These are phyloP conservation scores for Paedocypris sp. DNA, from an alignment of 2,113 vertebrate species.

Conservation along the genomic window DNA sequence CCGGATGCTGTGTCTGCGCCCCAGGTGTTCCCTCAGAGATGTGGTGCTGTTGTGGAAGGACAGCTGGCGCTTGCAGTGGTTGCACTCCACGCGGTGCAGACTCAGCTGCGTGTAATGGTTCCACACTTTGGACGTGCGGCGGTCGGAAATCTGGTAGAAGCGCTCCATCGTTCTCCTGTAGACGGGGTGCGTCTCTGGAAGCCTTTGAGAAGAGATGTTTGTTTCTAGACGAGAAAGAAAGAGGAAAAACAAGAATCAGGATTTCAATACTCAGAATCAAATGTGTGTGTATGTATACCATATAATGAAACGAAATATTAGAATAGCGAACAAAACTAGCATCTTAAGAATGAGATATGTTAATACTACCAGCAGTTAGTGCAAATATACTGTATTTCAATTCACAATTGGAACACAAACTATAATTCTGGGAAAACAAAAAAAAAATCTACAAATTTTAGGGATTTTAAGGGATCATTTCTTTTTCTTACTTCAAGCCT, in stretches of 20 bases:
- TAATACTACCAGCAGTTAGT: too few relatives aligned
- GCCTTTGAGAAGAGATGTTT: constrained; percentile 35
- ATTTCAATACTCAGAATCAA: constrained; percentile 4
- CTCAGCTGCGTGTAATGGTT: constrained; percentile 55
- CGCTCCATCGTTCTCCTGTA: constrained; percentile 44
- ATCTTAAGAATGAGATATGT: too few relatives aligned
- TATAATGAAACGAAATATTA: too few relatives aligned
- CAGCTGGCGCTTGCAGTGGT: constrained; percentile 56
- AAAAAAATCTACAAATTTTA: too few relatives aligned
- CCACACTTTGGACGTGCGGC: constrained; percentile 54
- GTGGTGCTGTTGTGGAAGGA: constrained; percentile 61
- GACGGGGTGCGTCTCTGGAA: constrained; percentile 32
- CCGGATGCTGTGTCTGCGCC: constrained; percentile 51
- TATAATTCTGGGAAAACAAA: too few relatives aligned
- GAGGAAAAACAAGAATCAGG: too few relatives aligned
- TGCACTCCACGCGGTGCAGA: constrained; percentile 53
- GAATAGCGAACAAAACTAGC: too few relatives aligned
- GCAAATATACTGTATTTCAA: too few relatives aligned
- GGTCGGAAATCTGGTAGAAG: constrained; percentile 34
- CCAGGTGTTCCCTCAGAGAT: constrained; percentile 56
- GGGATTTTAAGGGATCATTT: too few relatives aligned
- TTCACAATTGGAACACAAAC: too few relatives aligned
- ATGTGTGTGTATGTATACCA: too few relatives aligned
- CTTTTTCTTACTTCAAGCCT: too few relatives aligned
- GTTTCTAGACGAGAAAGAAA: constrained; percentile 6